phyloP scores from a whole-genome alignment of 2,888 invertebrate genomes.

The Clunio marinus region DNA sequence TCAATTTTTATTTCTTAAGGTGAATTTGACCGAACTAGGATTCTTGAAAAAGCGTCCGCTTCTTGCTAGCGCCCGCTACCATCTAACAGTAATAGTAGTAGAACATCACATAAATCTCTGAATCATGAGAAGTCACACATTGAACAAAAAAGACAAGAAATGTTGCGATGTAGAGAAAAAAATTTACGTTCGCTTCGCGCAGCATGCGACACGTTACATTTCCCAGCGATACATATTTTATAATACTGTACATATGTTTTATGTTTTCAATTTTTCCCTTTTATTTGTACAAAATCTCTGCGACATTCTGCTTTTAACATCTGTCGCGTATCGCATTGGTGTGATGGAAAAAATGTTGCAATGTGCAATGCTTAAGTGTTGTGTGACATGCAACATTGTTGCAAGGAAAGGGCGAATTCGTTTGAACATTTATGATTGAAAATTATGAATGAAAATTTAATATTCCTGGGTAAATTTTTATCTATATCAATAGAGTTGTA shows the following conservation, averaged over 20 bases:
- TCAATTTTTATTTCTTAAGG: not conserved
- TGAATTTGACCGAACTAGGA: not conserved
- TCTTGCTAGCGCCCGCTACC: conserved; percentile 11
- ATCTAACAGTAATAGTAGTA: conserved; percentile 32
- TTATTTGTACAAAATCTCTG: not conserved
- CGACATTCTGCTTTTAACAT: conserved; percentile 14
- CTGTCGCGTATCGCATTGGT: conserved; percentile 5
- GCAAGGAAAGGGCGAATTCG: conserved; percentile 21
- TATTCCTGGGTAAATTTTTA: too few species aligned
- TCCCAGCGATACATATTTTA: conserved; percentile 20
- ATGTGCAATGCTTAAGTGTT: not conserved
- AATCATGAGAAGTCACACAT: not conserved
- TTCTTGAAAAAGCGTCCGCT: conserved; percentile 24
- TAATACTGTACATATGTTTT: conserved; percentile 29
- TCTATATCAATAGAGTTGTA: too few species aligned
- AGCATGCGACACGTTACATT: conserved; percentile 18
- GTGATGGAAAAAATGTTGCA: too few species aligned
- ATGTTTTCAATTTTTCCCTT: conserved; percentile 17
- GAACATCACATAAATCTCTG: conserved; percentile 36
- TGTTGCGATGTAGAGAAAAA: not conserved
- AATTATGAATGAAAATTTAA: not conserved
- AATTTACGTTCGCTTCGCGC: conserved; percentile 21
- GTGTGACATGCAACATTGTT: not conserved
- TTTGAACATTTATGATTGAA: not conserved
- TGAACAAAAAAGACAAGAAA: not conserved